Conservation (phyloP, 1,140 invertebrate genomes). For the silkworm (Bombyx mori) region DNA sequence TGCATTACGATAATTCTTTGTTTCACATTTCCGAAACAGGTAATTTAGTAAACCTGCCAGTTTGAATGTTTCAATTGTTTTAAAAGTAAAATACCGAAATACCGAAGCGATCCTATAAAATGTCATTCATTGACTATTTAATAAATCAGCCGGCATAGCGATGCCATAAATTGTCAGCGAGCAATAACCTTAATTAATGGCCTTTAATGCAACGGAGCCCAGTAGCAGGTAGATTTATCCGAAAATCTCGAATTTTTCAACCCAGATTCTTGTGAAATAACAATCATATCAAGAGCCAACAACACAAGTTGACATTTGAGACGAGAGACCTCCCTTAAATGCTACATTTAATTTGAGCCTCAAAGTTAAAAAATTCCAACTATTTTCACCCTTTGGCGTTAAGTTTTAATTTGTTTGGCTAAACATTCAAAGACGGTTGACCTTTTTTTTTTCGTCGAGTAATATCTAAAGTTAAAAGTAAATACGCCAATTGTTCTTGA, state of each 20-base stretch:
- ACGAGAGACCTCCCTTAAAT: conserved; percentile 30
- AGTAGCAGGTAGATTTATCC: conserved; percentile 48
- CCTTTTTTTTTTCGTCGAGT: no score
- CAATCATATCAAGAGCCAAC: conserved; percentile 23
- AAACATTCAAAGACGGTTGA: no score
- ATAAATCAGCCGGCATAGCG: conserved; percentile 40
- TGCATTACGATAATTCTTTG: not conserved
- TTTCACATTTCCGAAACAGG: not conserved
- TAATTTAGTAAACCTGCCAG: no score
- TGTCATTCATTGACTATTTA: conserved; percentile 33
- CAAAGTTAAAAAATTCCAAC: conserved; percentile 3
- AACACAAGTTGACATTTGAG: conserved; percentile 12
- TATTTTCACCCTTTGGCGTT: not conserved
- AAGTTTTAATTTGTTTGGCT: no score
- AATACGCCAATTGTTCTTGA: no score
- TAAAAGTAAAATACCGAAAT: conserved; percentile 2
- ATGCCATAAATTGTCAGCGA: conserved; percentile 42
- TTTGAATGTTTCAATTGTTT: not conserved
- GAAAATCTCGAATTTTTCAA: conserved; percentile 42
- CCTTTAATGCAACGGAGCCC: conserved; percentile 56
- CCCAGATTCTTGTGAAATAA: conserved; percentile 39
- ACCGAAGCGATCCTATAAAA: conserved; percentile 9
- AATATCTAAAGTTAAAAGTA: no score
- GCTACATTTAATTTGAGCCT: conserved; percentile 35
- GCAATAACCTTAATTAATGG: conserved; percentile 58